phyloP scores from a whole-genome alignment of 1,140 invertebrate species.

The Nixonia krombeini region DNA sequence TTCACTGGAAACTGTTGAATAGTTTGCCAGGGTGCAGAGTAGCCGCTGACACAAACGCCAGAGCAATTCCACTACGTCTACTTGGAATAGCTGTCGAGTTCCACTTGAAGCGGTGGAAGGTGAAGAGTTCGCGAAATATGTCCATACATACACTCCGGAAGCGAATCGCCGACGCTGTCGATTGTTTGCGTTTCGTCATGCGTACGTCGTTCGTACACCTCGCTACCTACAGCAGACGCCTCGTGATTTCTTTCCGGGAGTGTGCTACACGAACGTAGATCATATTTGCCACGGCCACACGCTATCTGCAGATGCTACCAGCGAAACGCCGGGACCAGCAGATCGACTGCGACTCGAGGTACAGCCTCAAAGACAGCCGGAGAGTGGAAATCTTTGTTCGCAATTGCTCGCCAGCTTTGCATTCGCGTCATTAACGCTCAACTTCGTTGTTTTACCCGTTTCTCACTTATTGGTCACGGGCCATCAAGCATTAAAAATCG shows the following conservation, averaged over 20 bases:
- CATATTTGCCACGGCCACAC: conserved; percentile 56
- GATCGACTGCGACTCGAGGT: conserved; percentile 28
- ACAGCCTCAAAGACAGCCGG: conserved; percentile 34
- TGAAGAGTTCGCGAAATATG: too few relatives aligned
- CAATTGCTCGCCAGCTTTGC: conserved; percentile 32
- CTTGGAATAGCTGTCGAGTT: too few relatives aligned
- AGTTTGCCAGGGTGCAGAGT: too few relatives aligned
- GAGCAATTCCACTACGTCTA: too few relatives aligned
- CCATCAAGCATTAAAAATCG: too few relatives aligned
- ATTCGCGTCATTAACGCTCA: conserved; percentile 28
- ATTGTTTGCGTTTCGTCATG: neutral
- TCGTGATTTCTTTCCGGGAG: conserved; percentile 38
- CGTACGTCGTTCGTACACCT: conserved; percentile 22
- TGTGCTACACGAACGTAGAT: conserved; percentile 51
- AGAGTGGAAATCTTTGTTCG: conserved; percentile 41
- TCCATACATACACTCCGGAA: neutral
- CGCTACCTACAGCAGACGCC: conserved; percentile 48
- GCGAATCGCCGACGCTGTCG: neutral
- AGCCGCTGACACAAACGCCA: too few relatives aligned
- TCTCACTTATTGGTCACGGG: too few relatives aligned
- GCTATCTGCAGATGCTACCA: conserved; percentile 51
- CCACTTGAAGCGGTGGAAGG: too few relatives aligned
- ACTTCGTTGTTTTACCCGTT: conserved; percentile 14
- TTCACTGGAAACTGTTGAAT: too few relatives aligned
- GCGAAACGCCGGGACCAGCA: conserved; percentile 26